Percentiles rank a stretch among this genome's conserved stretches.
These are phyloP conservation scores for Dipodomys merriami DNA, from an alignment of 2,113 vertebrate species.

Conservation along the genomic window DNA sequence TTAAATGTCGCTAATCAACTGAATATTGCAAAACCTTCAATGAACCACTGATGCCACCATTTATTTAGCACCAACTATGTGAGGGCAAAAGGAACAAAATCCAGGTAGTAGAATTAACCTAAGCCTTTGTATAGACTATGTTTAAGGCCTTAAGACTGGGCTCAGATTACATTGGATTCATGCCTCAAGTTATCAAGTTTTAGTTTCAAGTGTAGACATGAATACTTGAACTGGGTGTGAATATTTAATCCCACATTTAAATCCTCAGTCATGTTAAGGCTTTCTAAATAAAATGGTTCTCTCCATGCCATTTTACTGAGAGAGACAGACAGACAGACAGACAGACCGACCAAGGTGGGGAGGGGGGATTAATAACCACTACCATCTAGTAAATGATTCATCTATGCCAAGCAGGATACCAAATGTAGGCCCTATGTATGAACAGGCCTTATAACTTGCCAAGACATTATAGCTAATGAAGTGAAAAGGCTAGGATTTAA, in stretches of 20 bases:
- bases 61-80: not conserved
- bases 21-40: not conserved
- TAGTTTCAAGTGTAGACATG: slow-evolving; percentile 39
- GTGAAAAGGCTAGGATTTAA: not conserved
- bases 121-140: not conserved
- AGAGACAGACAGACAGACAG: not conserved
- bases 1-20: not conserved
- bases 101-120: not conserved
- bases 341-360: not conserved
- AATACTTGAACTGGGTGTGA: slow-evolving; percentile 42
- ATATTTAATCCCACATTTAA: slow-evolving; percentile 50
- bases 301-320: not conserved
- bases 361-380: not conserved
- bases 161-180: slow-evolving; percentile 16
- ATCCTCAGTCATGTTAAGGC: slow-evolving; percentile 22
- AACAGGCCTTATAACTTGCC: slow-evolving; percentile 7
- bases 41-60: not conserved
- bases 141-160: not conserved
- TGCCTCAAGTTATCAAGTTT: slow-evolving; percentile 36
- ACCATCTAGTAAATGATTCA: not conserved
- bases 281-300: slow-evolving; percentile 23
- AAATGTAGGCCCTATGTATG: not conserved
- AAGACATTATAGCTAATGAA: not conserved
- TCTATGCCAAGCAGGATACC: not conserved
- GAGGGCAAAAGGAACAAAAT: not conserved